Base-by-base conservation (phyloP, 2,888 invertebrate species). In the Xylota sylvarum region DNA sequence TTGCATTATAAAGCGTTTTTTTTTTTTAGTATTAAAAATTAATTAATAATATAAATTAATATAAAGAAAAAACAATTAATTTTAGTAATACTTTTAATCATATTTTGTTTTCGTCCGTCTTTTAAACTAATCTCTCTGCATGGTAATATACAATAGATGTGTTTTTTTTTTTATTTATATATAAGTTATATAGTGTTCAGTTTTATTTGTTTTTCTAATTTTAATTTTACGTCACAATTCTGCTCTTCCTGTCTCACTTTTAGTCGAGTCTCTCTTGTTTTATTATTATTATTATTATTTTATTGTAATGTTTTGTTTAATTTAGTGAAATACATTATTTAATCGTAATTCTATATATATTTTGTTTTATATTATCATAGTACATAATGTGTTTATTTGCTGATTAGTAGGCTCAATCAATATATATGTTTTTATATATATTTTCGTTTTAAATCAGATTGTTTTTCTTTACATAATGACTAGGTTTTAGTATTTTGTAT, bases 1-100 rank as follows among this genome's bases (percentile, higher is more conserved):
- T 85, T 80, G 79, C 81, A 72, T 85, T 85, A 84, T 74, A 84
- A 84, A 84, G 84, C 84, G 84, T 80, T 85, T 37, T 37, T 10
- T 37, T n/a, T 7, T 6, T 35, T 83, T 81, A 60, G 46, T 77
- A 65, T 85, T 85, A 64, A 70, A 77, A 72, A 77, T 78, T 78
- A 78, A 65, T 74, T 46, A 46, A 72, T 81, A 70, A 74, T 76
- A 77, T 76, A 77, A 73, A 56, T 76, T 9, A 81, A 76, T 70
- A 56, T 35, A 70, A 81, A n/a, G 12, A 56, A 64, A 64, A 50
- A 64, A 78, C 52, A 62, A 69, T 84, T 73, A 85, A 74, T 58
- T 60, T 62, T 77, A 84, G 76, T 81, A 85, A 85, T 85, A 81
- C 76, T 81, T 85, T 67, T 56, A 64, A 64, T 74, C 40, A 46